Evolutionary conservation across 2,113 vertebrate species (phyloP), one percentile per base, ranked within the genome.

Genomic region (Hippocampus comes): DNA sequence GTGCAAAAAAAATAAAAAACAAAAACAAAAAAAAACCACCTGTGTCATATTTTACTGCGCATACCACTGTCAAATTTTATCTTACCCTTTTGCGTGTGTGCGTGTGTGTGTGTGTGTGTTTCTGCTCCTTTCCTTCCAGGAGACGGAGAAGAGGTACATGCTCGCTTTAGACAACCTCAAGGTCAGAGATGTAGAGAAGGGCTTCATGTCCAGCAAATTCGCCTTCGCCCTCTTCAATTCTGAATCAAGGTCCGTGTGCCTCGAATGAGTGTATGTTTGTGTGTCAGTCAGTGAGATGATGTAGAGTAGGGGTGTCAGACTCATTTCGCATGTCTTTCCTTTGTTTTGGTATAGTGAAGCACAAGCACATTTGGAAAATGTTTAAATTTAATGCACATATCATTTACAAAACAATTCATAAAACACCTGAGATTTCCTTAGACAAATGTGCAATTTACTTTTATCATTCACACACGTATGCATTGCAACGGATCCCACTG

Each of bases 111-210:
- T 59, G 25, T 59, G 14, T 60, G 23, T 46, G 7, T 46, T 23
- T 59, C 11, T 23, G 0, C 53, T 27, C 5, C n/a, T 18, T 80
- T 49, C 55, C 74, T 69, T 68, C 64, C 84, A 98, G 96, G 96
- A 97, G 89, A 96, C 96, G 79, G 95, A 97, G 86, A 97, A 95
- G 91, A 98, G 96, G 81, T 98, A 95, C 82, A 96, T 97, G 95
- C 94, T 99, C 79, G 94, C 94, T 56, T 90, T 94, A 88, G 94
- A 96, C 86, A 95, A 95, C 89, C 84, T 95, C 80, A 94, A 94
- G 78, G 91, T 95, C 70, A 92, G 93, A 64, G 94, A 95, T 65
- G 92, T 94, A 79, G 94, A 94, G 84, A 95, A 92, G 81, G 87
- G 92, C 82, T 96, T 96, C 86, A 94, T 94, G 94, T 96, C 94